These are phyloP conservation scores for Diabrotica undecimpunctata DNA, from an alignment of 1,140 invertebrate species.

Conservation along the genomic window DNA sequence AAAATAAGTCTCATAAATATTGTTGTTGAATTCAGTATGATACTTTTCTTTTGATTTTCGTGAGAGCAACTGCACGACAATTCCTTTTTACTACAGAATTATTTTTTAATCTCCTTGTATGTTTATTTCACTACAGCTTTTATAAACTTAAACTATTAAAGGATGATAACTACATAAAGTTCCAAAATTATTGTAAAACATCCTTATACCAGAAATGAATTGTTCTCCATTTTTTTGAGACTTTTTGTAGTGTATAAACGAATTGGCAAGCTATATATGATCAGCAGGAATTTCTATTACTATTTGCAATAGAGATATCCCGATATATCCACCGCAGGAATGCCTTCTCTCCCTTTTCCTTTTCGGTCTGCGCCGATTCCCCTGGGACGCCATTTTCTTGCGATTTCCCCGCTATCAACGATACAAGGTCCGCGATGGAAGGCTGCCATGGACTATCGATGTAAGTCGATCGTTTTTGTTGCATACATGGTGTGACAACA, in stretches of 20 bases:
- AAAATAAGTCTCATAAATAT: too few relatives aligned
- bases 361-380: constrained; percentile 25
- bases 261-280: neutral
- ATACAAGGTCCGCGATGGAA: constrained; percentile 34
- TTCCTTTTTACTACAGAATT: too few relatives aligned
- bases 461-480: constrained; percentile 22
- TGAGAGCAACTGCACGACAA: too few relatives aligned
- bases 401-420: constrained; percentile 41
- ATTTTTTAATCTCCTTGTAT: too few relatives aligned
- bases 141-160: too few relatives aligned
- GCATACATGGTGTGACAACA: neutral
- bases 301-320: constrained; percentile 15
- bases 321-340: constrained; percentile 25
- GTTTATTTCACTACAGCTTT: too few relatives aligned
- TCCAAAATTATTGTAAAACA: too few relatives aligned
- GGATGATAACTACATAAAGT: too few relatives aligned
- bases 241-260: neutral
- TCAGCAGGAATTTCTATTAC: constrained; percentile 16
- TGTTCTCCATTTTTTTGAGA: too few relatives aligned
- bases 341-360: constrained; percentile 34
- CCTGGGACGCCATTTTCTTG: constrained; percentile 41
- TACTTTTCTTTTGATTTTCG: too few relatives aligned
- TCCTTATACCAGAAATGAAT: too few relatives aligned
- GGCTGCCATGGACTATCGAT: constrained; percentile 36
- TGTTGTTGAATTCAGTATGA: too few relatives aligned